Evolutionary conservation across 2,113 vertebrate genomes (phyloP).

Genomic region (Bufo bufo): DNA sequence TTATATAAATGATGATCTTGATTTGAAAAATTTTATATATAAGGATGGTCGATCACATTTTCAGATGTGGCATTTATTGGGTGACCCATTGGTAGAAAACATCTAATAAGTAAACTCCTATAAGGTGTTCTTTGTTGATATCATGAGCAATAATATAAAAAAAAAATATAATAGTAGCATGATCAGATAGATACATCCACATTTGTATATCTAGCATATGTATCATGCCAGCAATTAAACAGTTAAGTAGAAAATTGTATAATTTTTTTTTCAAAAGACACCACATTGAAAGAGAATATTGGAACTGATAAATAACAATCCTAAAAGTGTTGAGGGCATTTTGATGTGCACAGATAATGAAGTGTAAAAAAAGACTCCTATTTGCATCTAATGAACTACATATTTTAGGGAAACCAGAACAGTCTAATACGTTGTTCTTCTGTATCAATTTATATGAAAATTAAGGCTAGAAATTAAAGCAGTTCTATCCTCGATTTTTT

Average conservation of each 20-base stretch:
- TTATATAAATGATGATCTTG: no score
- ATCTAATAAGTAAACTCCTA: no score
- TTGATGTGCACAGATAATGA: not conserved
- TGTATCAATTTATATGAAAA: conserved; percentile 82
- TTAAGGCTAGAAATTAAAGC: conserved; percentile 85
- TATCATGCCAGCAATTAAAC: not conserved
- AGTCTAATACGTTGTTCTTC: conserved; percentile 42
- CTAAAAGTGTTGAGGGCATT: conserved; percentile 11
- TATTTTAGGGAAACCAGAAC: conserved; percentile 24
- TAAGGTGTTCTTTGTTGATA: no score
- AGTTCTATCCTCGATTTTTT: conserved; percentile 74
- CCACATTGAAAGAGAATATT: not conserved
- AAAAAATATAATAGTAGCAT: no score
- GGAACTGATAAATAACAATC: not conserved
- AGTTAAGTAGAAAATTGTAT: not conserved
- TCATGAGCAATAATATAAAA: no score
- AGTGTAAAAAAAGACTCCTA: conserved; percentile 2
- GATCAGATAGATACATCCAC: not conserved
- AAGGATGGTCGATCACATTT: no score
- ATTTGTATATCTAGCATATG: not conserved
- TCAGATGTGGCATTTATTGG: no score
- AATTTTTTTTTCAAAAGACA: not conserved
- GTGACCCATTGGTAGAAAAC: no score
- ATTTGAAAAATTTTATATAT: no score
- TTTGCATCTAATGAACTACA: conserved; percentile 39